phyloP scores from a whole-genome alignment of 2,113 vertebrate species.

The Anhinga rufa region DNA sequence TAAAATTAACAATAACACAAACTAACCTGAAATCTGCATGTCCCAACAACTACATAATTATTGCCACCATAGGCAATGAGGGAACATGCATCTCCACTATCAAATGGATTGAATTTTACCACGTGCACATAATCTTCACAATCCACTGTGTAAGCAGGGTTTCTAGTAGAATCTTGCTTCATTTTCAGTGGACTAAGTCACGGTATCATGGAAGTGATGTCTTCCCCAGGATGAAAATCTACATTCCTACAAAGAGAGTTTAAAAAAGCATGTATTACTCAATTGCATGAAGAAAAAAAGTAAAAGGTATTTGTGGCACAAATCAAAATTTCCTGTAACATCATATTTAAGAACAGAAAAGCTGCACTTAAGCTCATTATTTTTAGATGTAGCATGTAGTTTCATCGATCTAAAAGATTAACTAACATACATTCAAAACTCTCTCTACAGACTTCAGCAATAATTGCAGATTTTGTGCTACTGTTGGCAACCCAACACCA shows the following conservation, averaged over 20 bases:
- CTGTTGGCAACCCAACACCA: not conserved
- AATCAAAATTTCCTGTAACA: not conserved
- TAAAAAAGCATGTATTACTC: not conserved
- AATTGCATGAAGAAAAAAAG: not conserved
- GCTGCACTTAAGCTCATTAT: not conserved
- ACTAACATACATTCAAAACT: not conserved
- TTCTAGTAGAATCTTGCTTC: constrained; percentile 83
- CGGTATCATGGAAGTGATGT: not conserved
- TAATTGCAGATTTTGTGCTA: not conserved
- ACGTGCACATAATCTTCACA: constrained; percentile 92
- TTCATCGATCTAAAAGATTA: not conserved
- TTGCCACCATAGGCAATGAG: constrained; percentile 92
- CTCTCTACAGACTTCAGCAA: not conserved
- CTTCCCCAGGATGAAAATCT: not conserved
- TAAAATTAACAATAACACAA: not conserved
- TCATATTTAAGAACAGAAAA: not conserved
- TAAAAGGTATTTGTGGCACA: not conserved
- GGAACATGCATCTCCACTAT: constrained; percentile 78
- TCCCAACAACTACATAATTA: constrained; percentile 87
- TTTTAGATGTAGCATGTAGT: not conserved
- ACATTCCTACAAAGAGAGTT: not conserved
- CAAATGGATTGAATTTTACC: constrained; percentile 93
- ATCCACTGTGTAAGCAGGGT: constrained; percentile 83
- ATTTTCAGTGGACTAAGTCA: constrained; percentile 63
- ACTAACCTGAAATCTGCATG: constrained; percentile 89